Evolutionary conservation across 1,140 invertebrate genomes (phyloP).

Genomic region (Drosophila athabasca): DNA sequence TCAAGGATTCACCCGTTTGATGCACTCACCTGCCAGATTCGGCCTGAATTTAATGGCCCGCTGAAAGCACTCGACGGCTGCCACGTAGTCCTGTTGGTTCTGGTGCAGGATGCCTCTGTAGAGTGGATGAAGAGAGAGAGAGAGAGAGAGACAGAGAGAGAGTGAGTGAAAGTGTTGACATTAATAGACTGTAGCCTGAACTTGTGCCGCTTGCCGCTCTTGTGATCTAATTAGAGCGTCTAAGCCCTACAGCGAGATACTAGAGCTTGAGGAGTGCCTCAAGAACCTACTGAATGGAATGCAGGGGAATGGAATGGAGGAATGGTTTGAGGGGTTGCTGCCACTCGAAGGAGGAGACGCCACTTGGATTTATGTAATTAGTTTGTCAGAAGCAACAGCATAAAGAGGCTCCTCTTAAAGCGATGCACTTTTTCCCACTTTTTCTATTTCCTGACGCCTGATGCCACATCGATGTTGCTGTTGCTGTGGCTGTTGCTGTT

Average conservation of each 20-base stretch:
- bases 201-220: constrained; percentile 47
- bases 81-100: constrained; percentile 93
- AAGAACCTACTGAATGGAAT: constrained; percentile 31
- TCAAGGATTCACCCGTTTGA: not conserved
- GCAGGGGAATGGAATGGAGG: constrained; percentile 5
- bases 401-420: constrained; percentile 28
- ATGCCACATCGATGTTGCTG: no score
- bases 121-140: constrained; percentile 77
- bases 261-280: constrained; percentile 30
- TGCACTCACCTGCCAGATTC: constrained; percentile 94
- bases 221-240: constrained; percentile 67
- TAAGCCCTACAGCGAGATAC: constrained; percentile 12
- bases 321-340: constrained; percentile 13
- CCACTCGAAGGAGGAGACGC: not conserved
- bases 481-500: no score
- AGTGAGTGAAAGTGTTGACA: constrained; percentile 61
- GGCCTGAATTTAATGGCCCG: constrained; percentile 96
- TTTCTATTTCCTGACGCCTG: no score
- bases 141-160: constrained; percentile 24
- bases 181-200: constrained; percentile 61
- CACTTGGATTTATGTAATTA: constrained; percentile 60
- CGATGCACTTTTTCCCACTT: constrained; percentile 17
- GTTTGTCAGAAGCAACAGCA: constrained; percentile 33
- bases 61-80: constrained; percentile 96
- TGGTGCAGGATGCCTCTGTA: constrained; percentile 96